A percentile compares a stretch with the other conserved stretches of the same genome.
Evolutionary conservation across 2,888 invertebrate genomes (phyloP).

Genomic region (Chrysolina americana): DNA sequence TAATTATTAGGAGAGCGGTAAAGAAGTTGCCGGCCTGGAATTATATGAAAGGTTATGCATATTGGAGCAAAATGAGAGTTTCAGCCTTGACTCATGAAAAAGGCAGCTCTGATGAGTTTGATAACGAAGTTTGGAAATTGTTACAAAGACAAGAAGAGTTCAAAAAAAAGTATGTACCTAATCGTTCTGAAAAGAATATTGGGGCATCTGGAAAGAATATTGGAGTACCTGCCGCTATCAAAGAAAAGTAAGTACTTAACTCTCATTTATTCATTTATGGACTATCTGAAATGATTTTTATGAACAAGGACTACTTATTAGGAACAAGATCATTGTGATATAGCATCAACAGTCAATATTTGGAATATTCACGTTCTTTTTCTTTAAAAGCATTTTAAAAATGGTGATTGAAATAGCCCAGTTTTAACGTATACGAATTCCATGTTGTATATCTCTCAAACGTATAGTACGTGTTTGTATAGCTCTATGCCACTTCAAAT

Average conservation of each 20-base stretch:
- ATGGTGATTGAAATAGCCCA: too few relatives aligned
- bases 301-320: too few relatives aligned
- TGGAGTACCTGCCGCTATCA: neutral
- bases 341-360: too few relatives aligned
- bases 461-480: too few relatives aligned
- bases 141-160: slow-evolving; percentile 12
- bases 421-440: too few relatives aligned
- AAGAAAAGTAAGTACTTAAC: neutral
- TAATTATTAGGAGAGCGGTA: neutral
- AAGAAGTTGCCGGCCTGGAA: neutral
- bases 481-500: too few relatives aligned
- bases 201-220: neutral
- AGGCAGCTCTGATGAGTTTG: slow-evolving; percentile 13
- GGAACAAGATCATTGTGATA: too few relatives aligned
- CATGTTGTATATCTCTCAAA: too few relatives aligned
- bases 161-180: neutral
- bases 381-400: too few relatives aligned
- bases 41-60: neutral
- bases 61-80: slow-evolving; percentile 10
- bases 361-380: too few relatives aligned
- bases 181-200: neutral
- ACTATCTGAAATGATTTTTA: too few relatives aligned
- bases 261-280: too few relatives aligned
- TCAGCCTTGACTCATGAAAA: slow-evolving; percentile 22
- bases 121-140: slow-evolving; percentile 12